Conservation (phyloP, 2,797 vertebrate species). For the Sebastes minor region DNA sequence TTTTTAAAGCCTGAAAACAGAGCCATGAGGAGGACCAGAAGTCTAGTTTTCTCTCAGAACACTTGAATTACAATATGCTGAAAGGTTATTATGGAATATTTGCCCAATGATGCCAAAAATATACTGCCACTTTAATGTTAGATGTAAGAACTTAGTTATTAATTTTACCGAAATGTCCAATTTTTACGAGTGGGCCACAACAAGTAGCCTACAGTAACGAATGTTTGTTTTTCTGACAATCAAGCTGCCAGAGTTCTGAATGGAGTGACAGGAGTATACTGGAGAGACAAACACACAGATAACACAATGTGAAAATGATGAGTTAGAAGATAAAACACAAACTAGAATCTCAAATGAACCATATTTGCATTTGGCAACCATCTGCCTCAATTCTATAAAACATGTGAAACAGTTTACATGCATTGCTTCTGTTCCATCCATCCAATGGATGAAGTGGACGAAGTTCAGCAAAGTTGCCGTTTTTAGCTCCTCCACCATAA, state of each 20-base stretch:
- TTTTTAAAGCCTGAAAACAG: too few relatives aligned
- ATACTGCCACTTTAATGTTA: neutral
- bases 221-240: neutral
- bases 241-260: neutral
- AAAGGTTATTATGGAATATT: too few relatives aligned
- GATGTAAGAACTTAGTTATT: neutral
- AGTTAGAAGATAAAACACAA: neutral
- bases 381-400: neutral
- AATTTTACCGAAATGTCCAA: neutral
- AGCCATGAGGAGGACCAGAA: too few relatives aligned
- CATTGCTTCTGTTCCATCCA: neutral
- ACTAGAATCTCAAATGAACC: neutral
- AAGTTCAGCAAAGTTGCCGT: constrained; percentile 1
- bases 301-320: neutral
- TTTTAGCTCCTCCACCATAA: neutral
- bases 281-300: neutral
- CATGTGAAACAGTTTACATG: neutral
- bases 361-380: neutral
- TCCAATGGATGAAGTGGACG: neutral
- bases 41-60: too few relatives aligned
- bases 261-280: neutral
- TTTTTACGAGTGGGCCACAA: neutral
- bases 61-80: too few relatives aligned
- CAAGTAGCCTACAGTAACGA: too few relatives aligned
- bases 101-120: too few relatives aligned